Conservation (phyloP, 2,113 vertebrate genomes). For the Nothobranchius furzeri region DNA sequence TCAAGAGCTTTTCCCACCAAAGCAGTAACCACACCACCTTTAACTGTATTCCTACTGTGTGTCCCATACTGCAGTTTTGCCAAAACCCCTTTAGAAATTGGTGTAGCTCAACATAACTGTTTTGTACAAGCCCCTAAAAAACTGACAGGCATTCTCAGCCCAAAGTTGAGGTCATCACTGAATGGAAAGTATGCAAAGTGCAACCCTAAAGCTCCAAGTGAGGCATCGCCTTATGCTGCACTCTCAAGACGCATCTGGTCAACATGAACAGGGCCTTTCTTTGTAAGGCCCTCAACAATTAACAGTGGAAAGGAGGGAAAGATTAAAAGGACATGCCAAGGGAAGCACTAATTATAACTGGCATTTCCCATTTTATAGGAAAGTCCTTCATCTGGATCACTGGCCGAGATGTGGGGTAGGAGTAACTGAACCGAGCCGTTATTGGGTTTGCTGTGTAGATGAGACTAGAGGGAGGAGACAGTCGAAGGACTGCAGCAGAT, state of each 20-base stretch:
- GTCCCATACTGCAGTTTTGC: too few species aligned
- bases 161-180: conserved; percentile 23
- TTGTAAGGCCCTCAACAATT: conserved; percentile 70
- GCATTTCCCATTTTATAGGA: conserved; percentile 77
- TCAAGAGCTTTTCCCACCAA: conserved; percentile 65
- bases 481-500: conserved; percentile 33
- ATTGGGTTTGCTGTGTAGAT: conserved; percentile 55
- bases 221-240: conserved; percentile 37
- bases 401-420: conserved; percentile 29
- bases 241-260: conserved; percentile 58
- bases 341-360: conserved; percentile 80
- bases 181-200: conserved; percentile 67
- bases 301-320: conserved; percentile 61
- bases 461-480: conserved; percentile 29
- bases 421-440: conserved; percentile 51
- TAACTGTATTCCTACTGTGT: conserved; percentile 16
- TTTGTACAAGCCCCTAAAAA: conserved; percentile 2
- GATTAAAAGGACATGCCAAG: conserved; percentile 74
- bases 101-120: conserved; percentile 10
- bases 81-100: neutral
- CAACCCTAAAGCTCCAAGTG: conserved; percentile 46
- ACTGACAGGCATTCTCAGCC: conserved; percentile 9
- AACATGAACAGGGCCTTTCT: conserved; percentile 72
- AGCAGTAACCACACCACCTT: conserved; percentile 26
- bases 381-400: conserved; percentile 60